These are phyloP conservation scores for Catalaphyllia jardinei DNA, from an alignment of 64 coral and sea anemone species.

Conservation along the genomic window DNA sequence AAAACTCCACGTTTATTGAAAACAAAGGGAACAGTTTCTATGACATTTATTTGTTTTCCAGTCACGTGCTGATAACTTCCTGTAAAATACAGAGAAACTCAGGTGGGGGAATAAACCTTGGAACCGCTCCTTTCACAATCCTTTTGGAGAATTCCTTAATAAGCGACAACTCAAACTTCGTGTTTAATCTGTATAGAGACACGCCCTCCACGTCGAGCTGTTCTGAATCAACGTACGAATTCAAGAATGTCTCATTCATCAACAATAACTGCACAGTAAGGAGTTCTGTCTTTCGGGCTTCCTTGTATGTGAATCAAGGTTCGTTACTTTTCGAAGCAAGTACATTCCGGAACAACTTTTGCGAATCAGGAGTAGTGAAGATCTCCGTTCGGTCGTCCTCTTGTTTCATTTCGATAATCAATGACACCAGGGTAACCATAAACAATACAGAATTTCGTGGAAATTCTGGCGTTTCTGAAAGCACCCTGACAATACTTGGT, in stretches of 20 bases:
- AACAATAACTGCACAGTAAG: neutral
- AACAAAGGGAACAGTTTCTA: neutral
- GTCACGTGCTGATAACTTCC: neutral
- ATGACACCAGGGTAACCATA: neutral
- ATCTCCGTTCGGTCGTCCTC: neutral
- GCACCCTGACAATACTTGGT: neutral
- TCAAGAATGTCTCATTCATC: neutral
- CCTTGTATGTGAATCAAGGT: neutral
- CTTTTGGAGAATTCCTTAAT: conserved; percentile 5
- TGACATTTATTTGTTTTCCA: neutral
- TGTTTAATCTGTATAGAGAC: neutral
- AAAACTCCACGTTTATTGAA: neutral
- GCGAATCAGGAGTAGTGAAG: conserved; percentile 5
- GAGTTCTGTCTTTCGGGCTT: neutral
- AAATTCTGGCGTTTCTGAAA: neutral
- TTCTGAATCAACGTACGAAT: neutral
- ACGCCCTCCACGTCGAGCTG: too few relatives aligned
- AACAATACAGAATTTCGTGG: neutral
- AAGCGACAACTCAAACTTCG: conserved; percentile 11
- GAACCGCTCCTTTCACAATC: neutral
- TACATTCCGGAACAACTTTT: neutral
- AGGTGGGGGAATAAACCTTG: neutral
- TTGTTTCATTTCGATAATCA: too few relatives aligned
- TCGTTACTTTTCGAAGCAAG: neutral
- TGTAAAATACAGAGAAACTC: conserved; percentile 6